A percentile compares a stretch with the other conserved stretches of the same genome.
Conservation (phyloP, 2,888 invertebrate genomes). For the Drosophila quinaria region DNA sequence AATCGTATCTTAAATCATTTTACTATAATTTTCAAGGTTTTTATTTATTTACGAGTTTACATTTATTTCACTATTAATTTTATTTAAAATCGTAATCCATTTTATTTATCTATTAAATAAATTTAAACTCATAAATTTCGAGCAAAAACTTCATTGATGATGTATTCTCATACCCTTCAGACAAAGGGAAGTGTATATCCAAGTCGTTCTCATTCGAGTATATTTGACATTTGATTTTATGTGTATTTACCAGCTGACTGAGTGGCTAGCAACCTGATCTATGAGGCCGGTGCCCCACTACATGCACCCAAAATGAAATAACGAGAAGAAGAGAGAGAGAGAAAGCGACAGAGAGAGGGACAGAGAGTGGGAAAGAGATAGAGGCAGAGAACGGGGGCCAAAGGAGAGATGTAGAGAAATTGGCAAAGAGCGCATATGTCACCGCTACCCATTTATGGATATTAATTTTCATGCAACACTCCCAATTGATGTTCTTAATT, state of each 20-base stretch:
- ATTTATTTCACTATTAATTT: too few species aligned
- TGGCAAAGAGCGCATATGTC: conserved; percentile 55
- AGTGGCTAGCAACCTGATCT: conserved; percentile 56
- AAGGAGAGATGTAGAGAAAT: conserved; percentile 4
- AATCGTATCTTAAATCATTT: too few species aligned
- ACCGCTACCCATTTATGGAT: conserved; percentile 68
- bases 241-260: conserved; percentile 29
- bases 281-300: conserved; percentile 31
- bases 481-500: conserved; percentile 72
- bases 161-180: not conserved
- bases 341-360: not conserved
- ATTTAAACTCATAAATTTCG: too few species aligned
- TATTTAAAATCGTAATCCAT: too few species aligned
- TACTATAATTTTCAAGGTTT: too few species aligned
- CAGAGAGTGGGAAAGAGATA: not conserved
- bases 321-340: not conserved
- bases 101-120: too few species aligned
- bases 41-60: too few species aligned
- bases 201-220: not conserved
- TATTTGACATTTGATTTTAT: not conserved
- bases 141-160: too few species aligned
- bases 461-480: conserved; percentile 74
- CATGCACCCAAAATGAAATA: conserved; percentile 1
- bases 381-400: not conserved
- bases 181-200: conserved; percentile 5